Conservation (phyloP, 2,113 vertebrate species). For the Pristiophorus japonicus region DNA sequence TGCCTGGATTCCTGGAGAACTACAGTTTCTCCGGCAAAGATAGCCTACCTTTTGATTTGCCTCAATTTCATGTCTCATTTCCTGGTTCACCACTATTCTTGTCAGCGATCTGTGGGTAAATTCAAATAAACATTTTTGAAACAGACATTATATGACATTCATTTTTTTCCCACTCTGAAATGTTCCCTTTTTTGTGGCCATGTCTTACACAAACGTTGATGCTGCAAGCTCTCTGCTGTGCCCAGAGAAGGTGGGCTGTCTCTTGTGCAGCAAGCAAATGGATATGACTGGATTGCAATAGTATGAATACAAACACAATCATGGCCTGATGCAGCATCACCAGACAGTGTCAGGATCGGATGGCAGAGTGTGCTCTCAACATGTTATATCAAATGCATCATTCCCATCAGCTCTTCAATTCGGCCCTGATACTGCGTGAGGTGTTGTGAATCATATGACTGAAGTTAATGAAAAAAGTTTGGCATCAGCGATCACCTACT, state of each 20-base stretch:
- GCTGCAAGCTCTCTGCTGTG: background rate
- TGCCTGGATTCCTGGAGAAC: background rate
- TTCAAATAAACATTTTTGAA: constrained; percentile 53
- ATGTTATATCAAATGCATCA: background rate
- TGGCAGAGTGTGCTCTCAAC: background rate
- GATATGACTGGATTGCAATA: background rate
- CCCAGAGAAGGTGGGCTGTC: background rate
- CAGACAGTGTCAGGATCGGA: background rate
- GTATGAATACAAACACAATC: background rate
- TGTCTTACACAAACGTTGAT: background rate
- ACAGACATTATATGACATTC: background rate
- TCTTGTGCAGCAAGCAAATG: background rate
- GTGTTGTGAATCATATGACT: too few relatives aligned
- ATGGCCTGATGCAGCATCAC: background rate
- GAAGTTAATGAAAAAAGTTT: too few relatives aligned
- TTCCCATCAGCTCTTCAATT: too few relatives aligned
- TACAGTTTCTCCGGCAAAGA: too few relatives aligned
- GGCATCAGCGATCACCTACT: too few relatives aligned
- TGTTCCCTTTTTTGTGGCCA: background rate
- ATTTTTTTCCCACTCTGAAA: background rate
- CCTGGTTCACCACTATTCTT: constrained; percentile 73
- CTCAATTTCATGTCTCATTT: constrained; percentile 86
- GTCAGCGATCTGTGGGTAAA: constrained; percentile 82
- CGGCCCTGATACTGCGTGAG: too few relatives aligned
- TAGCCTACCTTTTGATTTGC: constrained; percentile 89